Conservation (phyloP, 1,140 invertebrate species). For the Panagrolaimus sp. region DNA sequence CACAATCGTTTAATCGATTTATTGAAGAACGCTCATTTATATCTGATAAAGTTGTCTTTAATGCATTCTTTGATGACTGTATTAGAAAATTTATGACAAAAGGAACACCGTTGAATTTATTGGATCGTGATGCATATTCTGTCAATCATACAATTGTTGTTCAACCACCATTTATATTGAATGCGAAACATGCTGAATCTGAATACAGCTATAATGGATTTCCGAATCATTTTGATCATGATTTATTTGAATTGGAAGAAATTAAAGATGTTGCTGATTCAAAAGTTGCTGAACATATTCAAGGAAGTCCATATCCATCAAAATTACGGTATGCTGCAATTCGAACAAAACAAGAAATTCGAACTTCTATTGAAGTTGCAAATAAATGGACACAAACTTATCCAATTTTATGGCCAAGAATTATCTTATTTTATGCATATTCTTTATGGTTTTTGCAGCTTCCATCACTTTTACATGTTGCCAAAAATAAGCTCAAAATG, state of each 20-base stretch:
- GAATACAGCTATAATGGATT: conserved; percentile 53
- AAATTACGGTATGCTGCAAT: conserved; percentile 60
- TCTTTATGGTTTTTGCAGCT: conserved; percentile 96
- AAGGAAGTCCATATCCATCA: conserved; percentile 26
- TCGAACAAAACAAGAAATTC: conserved; percentile 61
- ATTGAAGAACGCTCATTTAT: conserved; percentile 98
- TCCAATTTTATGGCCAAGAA: conserved; percentile 81
- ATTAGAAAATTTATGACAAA: conserved; percentile 67
- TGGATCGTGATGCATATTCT: conserved; percentile 59
- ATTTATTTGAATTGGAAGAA: conserved; percentile 50
- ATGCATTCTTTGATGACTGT: conserved; percentile 97
- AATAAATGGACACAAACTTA: conserved; percentile 54
- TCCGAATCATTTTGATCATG: conserved; percentile 38
- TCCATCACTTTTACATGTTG: conserved; percentile 68
- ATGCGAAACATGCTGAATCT: conserved; percentile 38
- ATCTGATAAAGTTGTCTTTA: conserved; percentile 72
- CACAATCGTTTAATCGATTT: conserved; percentile 67
- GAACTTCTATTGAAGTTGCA: conserved; percentile 24
- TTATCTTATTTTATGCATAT: conserved; percentile 62
- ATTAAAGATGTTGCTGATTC: conserved; percentile 1
- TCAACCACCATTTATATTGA: conserved; percentile 76
- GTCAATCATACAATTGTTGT: conserved; percentile 91
- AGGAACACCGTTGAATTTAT: conserved; percentile 19
- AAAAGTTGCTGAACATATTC: background rate
- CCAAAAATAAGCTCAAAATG: conserved; percentile 68